Evolutionary conservation across 2,113 vertebrate genomes (phyloP), one percentile per base, ranked within the genome.

Genomic region (Lepisosteus oculatus): DNA sequence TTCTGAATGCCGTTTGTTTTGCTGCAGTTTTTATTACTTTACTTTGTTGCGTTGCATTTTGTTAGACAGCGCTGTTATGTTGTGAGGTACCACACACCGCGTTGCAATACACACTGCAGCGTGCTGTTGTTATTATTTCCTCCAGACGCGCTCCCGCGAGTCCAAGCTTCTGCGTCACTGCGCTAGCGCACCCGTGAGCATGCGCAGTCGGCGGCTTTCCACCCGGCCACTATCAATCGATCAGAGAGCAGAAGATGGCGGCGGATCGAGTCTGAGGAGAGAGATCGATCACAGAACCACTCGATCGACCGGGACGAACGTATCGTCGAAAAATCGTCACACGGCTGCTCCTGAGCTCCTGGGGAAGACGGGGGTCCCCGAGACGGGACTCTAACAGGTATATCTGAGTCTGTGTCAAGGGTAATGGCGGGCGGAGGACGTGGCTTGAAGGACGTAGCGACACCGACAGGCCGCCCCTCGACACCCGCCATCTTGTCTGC

Each of bases 191-290:
- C 1, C 14, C 14, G 76, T 78, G 78, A 78, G 78, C 73, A 72
- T 3, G 8, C 2, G 6, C 15, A 12, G 41, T 14, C 66, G 13
- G 79, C 73, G 81, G n/a, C 17, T 59, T 59, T 74, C 73, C 63
- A 14, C 65, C 75, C 79, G 89, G 91, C 86, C 90, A 85, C 76
- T 89, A 90, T 90, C 91, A 93, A 93, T 93, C 91, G 91, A 92
- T 92, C 90, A 87, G 88, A 89, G 91, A 92, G 86, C 81, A 72
- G 81, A 90, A 92, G 91, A 93, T 93, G 90, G 87, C 84, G 90
- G 72, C 65, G 81, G 74, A 78, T 69, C 75, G 77, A 85, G 77
- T 61, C 3, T 86, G 74, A 80, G 69, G 71, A 42, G 45, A 63
- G 79, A 70, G 83, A 92, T 90, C 90, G 90, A 93, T 91, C 88